A percentile compares a stretch with the other conserved stretches of the same genome.
phyloP scores from a whole-genome alignment of 2,113 vertebrate genomes.

The Myiozetetes cayanensis region DNA sequence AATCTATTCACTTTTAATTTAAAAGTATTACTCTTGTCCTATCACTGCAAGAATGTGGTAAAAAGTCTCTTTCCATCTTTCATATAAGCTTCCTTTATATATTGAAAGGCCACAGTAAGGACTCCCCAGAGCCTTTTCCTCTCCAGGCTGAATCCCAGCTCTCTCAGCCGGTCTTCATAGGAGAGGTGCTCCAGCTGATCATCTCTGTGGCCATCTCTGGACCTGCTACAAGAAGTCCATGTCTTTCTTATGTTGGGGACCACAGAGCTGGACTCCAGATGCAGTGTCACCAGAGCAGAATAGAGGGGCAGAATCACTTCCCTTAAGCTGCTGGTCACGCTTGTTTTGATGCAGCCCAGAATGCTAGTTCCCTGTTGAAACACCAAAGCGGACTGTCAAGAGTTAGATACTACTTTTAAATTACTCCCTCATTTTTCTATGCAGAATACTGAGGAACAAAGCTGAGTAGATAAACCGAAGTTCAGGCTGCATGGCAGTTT shows the following conservation, averaged over 20 bases:
- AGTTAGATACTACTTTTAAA: not conserved
- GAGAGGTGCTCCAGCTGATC: not conserved
- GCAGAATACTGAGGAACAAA: not conserved
- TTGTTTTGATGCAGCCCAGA: not conserved
- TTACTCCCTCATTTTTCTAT: not conserved
- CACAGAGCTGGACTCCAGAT: not conserved
- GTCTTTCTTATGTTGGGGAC: not conserved
- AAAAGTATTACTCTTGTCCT: not conserved
- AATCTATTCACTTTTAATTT: not conserved
- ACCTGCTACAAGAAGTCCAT: accelerated
- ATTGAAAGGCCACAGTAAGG: not conserved
- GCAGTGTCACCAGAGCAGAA: not conserved
- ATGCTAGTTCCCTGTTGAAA: not conserved
- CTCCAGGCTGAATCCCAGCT: not conserved
- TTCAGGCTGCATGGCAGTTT: not conserved
- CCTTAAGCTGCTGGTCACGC: not conserved
- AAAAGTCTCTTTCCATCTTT: not conserved
- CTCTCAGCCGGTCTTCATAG: not conserved
- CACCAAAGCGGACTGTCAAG: not conserved
- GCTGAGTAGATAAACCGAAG: not conserved
- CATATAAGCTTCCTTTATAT: not conserved
- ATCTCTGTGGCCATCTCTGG: accelerated
- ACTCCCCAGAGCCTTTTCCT: not conserved
- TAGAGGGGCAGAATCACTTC: not conserved
- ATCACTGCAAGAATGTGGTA: not conserved